Evolutionary conservation across 2,797 vertebrate species (phyloP), one percentile per base, ranked within the genome.

Genomic region (Benthosema pterotum): DNA sequence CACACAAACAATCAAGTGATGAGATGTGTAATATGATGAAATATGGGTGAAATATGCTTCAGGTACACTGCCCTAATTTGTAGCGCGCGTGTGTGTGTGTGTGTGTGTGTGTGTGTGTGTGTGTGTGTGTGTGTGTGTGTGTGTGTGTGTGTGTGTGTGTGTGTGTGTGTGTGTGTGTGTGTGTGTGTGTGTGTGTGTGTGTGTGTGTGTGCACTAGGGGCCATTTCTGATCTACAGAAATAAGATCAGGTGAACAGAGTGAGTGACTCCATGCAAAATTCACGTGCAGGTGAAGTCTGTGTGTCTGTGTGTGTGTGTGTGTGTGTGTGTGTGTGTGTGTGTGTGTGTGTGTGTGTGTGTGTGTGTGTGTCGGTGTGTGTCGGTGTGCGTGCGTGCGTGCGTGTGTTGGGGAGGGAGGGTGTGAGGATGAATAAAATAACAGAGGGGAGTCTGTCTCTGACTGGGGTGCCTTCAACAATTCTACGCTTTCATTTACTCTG

Each of bases 401-500:
- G 47, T 16, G 28, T 14, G 43, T 19, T 58, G 70, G 80, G 71
- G 61, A 3, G 46, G 42, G 52, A 63, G 76, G 60, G 73, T 86
- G 75, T 68, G 78, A 83, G 78, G 84, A 91, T 91, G 87, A 93
- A 92, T 92, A 91, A 91, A 91, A 92, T 83, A 92, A 86, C 88
- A 82, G 74, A 75, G 77, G 80, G 74, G 8, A 61, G 72, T 85
- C 81, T 71, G 71, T 79, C 80, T 92, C 76, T 84, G 85, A 88
- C 88, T 88, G 62, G 84, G 83, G 79, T 88, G 85, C 83, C 87
- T 90, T 91, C 84, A 91, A 89, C 85, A 92, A 91, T 89, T 92
- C 90, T 85, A 83, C 89, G 90, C 79, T 85, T 91, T 90, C 76
- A 87, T 88, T 93, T 91, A 85, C 91, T 85, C 91, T 68, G 65